phyloP scores from a whole-genome alignment of 35 echinoderm and acorn worm species.

The Apostichopus parvimensis region DNA sequence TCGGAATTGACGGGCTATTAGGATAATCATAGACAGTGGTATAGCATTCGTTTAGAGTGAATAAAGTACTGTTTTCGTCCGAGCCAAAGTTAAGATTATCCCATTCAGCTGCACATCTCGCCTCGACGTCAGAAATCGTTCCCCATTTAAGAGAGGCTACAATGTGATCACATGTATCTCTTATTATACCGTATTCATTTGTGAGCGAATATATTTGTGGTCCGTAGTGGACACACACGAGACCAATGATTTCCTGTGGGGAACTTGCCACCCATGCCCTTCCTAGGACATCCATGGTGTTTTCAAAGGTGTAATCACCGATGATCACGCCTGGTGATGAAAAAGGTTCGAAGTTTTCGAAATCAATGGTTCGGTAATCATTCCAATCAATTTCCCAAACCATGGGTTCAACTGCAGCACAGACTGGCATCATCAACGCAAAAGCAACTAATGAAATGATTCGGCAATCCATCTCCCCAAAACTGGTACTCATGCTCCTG shows the following conservation, averaged over 20 bases:
- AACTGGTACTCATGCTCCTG: constrained; percentile 21
- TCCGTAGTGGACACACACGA: not conserved
- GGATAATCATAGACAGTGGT: not conserved
- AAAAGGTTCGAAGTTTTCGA: constrained; percentile 4
- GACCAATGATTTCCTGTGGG: constrained; percentile 14
- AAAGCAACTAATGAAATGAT: not conserved
- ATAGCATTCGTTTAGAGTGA: not conserved
- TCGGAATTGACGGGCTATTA: not conserved
- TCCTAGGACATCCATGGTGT: not conserved
- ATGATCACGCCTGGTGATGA: not conserved
- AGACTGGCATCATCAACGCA: not conserved
- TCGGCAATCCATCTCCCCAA: not conserved
- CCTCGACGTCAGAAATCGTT: not conserved
- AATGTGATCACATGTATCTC: constrained; percentile 9
- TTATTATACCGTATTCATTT: not conserved
- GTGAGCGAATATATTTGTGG: not conserved
- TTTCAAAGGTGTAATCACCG: not conserved
- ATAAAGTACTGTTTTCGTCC: constrained; percentile 16
- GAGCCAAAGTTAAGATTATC: not conserved
- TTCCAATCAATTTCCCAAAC: constrained; percentile 29
- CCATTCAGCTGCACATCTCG: not conserved
- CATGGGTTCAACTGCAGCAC: not conserved
- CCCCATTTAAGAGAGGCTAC: not conserved
- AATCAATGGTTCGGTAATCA: not conserved
- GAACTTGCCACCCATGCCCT: not conserved